A percentile compares a stretch with the other conserved stretches of the same genome.
Conservation (phyloP, 2,888 invertebrate genomes). For the Leptura quadrifasciata region DNA sequence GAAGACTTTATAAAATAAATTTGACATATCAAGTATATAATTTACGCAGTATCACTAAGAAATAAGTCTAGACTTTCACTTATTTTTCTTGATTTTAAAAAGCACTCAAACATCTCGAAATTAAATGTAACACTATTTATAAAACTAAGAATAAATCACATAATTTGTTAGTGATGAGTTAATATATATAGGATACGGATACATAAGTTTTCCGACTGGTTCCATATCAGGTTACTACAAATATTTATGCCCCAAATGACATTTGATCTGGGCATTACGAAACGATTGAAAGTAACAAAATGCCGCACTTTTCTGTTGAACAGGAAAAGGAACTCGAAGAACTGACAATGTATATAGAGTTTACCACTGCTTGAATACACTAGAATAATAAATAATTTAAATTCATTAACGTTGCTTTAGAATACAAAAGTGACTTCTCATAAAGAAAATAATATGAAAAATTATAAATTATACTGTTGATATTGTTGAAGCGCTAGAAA, state of each 20-base stretch:
- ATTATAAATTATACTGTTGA: not conserved
- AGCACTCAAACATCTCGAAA: not conserved
- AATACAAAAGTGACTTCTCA: not conserved
- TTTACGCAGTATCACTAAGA: too few relatives aligned
- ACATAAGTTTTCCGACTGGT: not conserved
- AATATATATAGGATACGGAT: not conserved
- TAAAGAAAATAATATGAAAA: not conserved
- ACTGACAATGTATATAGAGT: not conserved
- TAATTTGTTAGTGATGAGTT: not conserved
- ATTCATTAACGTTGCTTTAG: not conserved
- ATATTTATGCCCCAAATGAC: not conserved
- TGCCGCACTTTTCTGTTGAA: not conserved
- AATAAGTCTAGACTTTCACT: too few relatives aligned
- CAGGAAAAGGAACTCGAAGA: not conserved
- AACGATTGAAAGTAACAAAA: not conserved
- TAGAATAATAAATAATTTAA: not conserved
- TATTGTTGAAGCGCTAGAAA: not conserved
- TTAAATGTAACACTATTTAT: not conserved
- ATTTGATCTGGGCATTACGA: not conserved
- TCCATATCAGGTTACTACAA: not conserved
- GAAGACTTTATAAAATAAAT: too few relatives aligned
- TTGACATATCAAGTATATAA: too few relatives aligned
- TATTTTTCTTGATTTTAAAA: not conserved
- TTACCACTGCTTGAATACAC: not conserved
- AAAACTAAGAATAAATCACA: not conserved